Conservation (phyloP, 2,888 invertebrate species). For the Suillia variegata region DNA sequence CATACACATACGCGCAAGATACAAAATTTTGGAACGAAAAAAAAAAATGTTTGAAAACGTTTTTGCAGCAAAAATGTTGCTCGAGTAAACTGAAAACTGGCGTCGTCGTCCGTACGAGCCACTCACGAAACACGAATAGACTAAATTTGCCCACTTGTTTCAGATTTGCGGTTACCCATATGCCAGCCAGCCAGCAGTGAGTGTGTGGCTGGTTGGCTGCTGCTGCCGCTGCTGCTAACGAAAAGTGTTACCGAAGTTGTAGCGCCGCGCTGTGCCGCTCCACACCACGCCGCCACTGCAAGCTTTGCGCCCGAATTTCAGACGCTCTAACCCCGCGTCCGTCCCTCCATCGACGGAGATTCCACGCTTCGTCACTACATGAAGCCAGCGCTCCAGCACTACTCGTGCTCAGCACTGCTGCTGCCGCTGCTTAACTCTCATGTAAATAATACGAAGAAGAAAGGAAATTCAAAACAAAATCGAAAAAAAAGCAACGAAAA, state of each 20-base stretch:
- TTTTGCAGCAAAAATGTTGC: no score
- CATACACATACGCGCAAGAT: conserved; percentile 12
- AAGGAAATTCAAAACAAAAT: conserved; percentile 27
- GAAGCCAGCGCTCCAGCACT: no score
- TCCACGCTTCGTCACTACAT: no score
- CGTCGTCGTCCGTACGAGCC: conserved; percentile 34
- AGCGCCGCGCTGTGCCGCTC: no score
- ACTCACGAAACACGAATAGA: conserved; percentile 40
- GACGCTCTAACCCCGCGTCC: neutral
- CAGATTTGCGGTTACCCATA: conserved; percentile 34
- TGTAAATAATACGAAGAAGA: conserved; percentile 20
- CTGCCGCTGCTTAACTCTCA: conserved; percentile 10
- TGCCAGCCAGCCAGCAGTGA: neutral
- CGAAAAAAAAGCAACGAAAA: conserved; percentile 12
- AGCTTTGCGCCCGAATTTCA: conserved; percentile 4
- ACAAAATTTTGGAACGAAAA: neutral
- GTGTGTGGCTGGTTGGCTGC: neutral
- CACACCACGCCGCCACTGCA: no score
- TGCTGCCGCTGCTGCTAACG: conserved; percentile 4
- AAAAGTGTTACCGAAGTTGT: conserved; percentile 20
- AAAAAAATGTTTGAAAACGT: neutral
- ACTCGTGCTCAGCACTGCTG: neutral
- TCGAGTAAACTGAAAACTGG: conserved; percentile 15
- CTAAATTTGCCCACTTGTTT: conserved; percentile 40
- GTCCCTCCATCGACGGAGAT: neutral